Evolutionary conservation across 2,888 invertebrate species (phyloP), one percentile per base, ranked within the genome.

Genomic region (Andrena hattorfiana): DNA sequence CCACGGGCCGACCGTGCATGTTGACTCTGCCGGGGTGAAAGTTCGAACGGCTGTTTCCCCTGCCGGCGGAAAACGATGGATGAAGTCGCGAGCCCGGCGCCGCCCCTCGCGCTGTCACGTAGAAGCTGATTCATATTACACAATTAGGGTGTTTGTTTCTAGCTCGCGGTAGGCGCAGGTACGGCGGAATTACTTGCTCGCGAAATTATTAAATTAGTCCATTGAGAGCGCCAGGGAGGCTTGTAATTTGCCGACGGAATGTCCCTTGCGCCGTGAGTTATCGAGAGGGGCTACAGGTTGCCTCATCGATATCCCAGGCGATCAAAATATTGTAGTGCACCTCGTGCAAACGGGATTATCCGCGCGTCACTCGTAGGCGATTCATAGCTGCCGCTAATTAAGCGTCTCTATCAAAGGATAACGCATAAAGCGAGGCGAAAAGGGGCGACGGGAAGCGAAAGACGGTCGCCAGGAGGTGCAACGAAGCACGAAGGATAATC

Each of bases 401-500:
- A 81, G 71, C 74, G 82, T 68, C 23, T 63, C 68, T 82, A 82
- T 83, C 75, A 32, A 48, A 63, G 63, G 75, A 75, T 70, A 81
- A 68, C 49, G 64, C 63, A 23, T 69, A 63, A 63, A 26, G 5
- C 10, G 42, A 35, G 20, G 48, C 23, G 30, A 59, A 70, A 63
- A 68, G 63, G 82, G 62, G 35, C 54, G 48, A 30, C 16, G 60
- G 28, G 62, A 49, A 51, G 30, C 63, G 63, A 80, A 80, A 79
- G 80, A 80, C 62, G 66, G 54, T 54, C 42, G 42, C 75, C 56
- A 35, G 30, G 35, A 35, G 64, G 42, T 49, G 42, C 83, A 69
- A 60, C 63, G 68, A 74, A 63, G 77, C 77, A 70, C 62, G 74
- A 88, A 78, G 83, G 73, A 86, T 87, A 87, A 88, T 87, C 86